phyloP scores from a whole-genome alignment of 2,888 invertebrate species.

The Trissonchulus sp. region DNA sequence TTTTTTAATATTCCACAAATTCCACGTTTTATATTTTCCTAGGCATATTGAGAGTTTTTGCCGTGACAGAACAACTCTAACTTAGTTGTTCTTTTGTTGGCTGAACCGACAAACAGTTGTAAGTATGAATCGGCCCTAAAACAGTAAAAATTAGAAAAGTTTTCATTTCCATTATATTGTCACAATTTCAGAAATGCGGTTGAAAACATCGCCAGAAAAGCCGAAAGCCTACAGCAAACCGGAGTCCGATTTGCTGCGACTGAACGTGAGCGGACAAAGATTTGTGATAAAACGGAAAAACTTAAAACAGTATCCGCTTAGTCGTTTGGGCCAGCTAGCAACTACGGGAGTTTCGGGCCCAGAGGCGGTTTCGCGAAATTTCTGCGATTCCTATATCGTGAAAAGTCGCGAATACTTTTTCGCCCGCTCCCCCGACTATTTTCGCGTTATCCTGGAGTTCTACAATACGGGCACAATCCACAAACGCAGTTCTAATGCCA shows the following conservation, averaged over 20 bases:
- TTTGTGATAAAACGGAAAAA: background rate
- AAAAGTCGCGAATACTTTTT: slow-evolving; percentile 13
- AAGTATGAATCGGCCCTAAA: no score
- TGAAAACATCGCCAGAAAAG: no score
- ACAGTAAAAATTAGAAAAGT: no score
- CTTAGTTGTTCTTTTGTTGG: no score
- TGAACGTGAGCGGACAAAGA: background rate
- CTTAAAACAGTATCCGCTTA: background rate
- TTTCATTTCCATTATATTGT: no score
- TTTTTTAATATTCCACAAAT: no score
- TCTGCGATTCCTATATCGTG: slow-evolving; percentile 21
- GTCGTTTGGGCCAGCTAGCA: background rate
- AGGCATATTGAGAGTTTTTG: no score
- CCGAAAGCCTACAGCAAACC: background rate
- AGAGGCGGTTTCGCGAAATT: background rate
- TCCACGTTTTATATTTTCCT: no score
- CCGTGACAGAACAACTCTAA: no score
- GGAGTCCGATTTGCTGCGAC: background rate
- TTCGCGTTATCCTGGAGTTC: slow-evolving; percentile 10
- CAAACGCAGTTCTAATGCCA: background rate
- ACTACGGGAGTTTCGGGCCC: background rate
- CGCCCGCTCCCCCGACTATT: slow-evolving; percentile 18
- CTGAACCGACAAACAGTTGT: no score
- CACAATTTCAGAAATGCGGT: no score
- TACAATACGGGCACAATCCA: background rate